Base-by-base conservation (phyloP, 2,797 vertebrate genomes). In the Scomberomorus guttatus region DNA sequence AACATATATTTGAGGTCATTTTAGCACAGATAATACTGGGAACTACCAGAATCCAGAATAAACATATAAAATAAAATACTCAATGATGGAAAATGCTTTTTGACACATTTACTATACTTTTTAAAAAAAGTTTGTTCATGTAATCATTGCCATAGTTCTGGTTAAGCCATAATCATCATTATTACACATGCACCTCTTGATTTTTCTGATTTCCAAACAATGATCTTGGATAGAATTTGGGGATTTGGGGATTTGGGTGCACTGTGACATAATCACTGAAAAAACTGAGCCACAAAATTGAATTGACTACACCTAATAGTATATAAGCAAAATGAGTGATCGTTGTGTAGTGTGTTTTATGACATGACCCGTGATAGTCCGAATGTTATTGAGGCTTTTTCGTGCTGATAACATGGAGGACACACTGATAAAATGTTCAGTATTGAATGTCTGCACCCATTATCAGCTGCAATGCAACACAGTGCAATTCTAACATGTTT, bases 401-500 rank as follows among this genome's bases (percentile, higher is more conserved):
- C 8, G 20, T 54, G 64, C 25, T 64, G 59, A 63, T 14, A n/a
- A 27, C 44, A 42, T 15, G 20, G 13, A 17, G 39, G 3, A 27
- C 24, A 12, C 22, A 13, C 18, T 8, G 14, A 55, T 27, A 4
- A 8, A 39, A 42, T 42, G 22, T 54, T 8, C 2, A 72, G 61
- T 37, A 18, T 2, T 61, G 9, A 39, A 61, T 29, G 9, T 39
- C 17, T 61, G 27, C n/a, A 11, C 1, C 34, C 25, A 37, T 18
- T 62, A 7, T 25, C 56, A 32, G 12, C 24, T 48, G n/a, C 18
- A 52, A 7, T 7, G 2, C 54, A 50, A 65, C 29, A 32, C 5
- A 32, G 12, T 37, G 22, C 7, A 9, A 13, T 20, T 71, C 29
- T 81, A 46, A 90, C 54, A 24, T 59, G 62, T 55, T 37, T 63